Base-by-base conservation (phyloP, 53 echinoderm and acorn worm genomes). In the Mesocentrotus franciscanus region DNA sequence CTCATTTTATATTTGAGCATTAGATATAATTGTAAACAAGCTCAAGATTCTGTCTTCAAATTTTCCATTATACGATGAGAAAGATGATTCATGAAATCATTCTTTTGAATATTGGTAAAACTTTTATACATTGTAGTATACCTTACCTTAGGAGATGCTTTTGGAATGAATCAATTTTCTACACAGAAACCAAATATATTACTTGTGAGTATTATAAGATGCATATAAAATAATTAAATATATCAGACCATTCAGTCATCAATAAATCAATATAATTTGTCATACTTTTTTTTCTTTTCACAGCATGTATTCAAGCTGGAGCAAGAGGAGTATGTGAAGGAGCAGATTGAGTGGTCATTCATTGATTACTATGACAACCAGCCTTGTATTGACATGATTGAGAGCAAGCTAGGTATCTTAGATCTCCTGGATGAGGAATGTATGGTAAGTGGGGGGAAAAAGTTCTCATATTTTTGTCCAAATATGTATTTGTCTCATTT, bases 291-390 rank as follows among this genome's bases (percentile, higher is more conserved):
- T 91, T 9, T 16, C 62, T 91, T n/a, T 91, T 64, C 71, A 76
- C 96, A 99, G 99, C 99, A 99, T 92, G 99, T 99, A 90, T 99
- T 99, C 95, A 99, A 99, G 78, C 81, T 99, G 61, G 99, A 99
- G 92, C 99, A 99, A 78, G 99, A 99, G 96, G 99, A 99, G 84
- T 99, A 99, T 87, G 96, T 99, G 26, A 95, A 96, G 87, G 99
- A 99, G 92, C 96, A 98, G 95, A 99, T 99, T 62, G 99, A 99
- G 83, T 99, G 99, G 99, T 98, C 98, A 10, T 97, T 99, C 93
- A 99, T 99, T 60, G 99, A 99, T 97, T 99, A 96, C 97, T 99
- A 99, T 96, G 99, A 99, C 96, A 99, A 99, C 97, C 99, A 99
- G 95, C 99, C 99, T 29, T 99, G 99, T 93, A 99, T 99, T 71